Conservation (phyloP, 2,888 invertebrate genomes). For the Leptodirus hochenwartii region DNA sequence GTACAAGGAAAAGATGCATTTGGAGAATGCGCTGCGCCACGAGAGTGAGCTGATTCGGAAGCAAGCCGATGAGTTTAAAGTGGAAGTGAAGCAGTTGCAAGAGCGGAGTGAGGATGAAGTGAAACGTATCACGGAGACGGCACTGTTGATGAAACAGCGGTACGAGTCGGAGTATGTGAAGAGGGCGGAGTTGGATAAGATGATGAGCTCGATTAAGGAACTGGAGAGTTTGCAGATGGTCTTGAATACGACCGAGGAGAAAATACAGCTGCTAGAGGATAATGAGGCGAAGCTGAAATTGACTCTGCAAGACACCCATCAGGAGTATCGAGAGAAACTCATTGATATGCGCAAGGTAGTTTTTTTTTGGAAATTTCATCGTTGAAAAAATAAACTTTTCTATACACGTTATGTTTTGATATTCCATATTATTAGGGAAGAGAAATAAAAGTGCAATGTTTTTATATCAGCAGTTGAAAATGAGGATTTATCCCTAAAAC, state of each 20-base stretch:
- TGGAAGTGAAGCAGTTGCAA: too few relatives aligned
- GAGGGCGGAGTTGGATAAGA: slow-evolving; percentile 34
- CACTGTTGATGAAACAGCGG: slow-evolving; percentile 27
- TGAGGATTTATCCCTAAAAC: too few relatives aligned
- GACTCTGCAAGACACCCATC: slow-evolving; percentile 22
- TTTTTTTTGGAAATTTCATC: too few relatives aligned
- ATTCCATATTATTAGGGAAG: too few relatives aligned
- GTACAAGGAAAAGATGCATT: neutral
- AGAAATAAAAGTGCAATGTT: too few relatives aligned
- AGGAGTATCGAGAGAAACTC: slow-evolving; percentile 29
- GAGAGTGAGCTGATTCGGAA: neutral
- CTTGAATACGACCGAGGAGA: slow-evolving; percentile 27
- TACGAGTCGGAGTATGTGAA: slow-evolving; percentile 36
- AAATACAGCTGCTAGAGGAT: slow-evolving; percentile 20
- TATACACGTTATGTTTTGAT: too few relatives aligned
- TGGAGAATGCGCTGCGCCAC: neutral
- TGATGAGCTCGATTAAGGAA: slow-evolving; percentile 27
- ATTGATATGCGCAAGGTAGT: slow-evolving; percentile 35
- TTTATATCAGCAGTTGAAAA: too few relatives aligned
- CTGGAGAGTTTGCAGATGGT: slow-evolving; percentile 24
- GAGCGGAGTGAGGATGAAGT: slow-evolving; percentile 15
- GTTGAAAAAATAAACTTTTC: too few relatives aligned
- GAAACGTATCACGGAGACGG: slow-evolving; percentile 15
- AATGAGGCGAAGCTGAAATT: slow-evolving; percentile 18
- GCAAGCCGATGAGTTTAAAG: too few relatives aligned